Evolutionary conservation across 2,888 invertebrate species (phyloP), one percentile per base, ranked within the genome.

Genomic region (Chrysomela aeneicollis): DNA sequence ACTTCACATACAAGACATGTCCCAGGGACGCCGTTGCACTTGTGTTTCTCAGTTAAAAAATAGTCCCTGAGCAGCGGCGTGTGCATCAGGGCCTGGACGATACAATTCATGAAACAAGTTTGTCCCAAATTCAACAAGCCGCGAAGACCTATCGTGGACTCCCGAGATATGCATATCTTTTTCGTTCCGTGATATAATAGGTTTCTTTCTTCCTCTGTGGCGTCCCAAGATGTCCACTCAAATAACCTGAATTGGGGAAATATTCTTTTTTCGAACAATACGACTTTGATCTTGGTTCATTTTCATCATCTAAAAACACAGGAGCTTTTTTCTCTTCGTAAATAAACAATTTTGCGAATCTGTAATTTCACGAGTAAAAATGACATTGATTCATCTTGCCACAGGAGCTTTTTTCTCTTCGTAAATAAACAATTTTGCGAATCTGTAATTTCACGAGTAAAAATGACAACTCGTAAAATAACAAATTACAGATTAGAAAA

Each of bases 101-200:
- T 97, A 79, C 97, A 97, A 83, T 97, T 98, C 95, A 99, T 97
- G 81, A 97, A 99, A 84, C 98, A 99, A 2, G 98, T 98, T 73
- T 96, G 93, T 35, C 98, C 98, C 69, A 99, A 86, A 84, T 99
- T 99, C 77, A 97, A 91, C 62, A 99, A 85, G 0, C 98, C 98
- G 61, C 98, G 87, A 64, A 99, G 85, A 42, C 98, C 95, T 68
- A 95, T 92, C 32, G 93, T 92, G 61, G 94, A 92, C 78, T 92
- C 90, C 59, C 92, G 90, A 68, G 92, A 88, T 68, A 95, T 91
- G 71, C 92, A 86, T 57, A 94, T 87, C 62, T 94, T 86, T 73
- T 92, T 91, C 5, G 93, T 90, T 77, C 94, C 89, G 59, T 89
- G 88, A 63, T 89, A 83, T 59, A 95, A 82, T 1, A 93, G 87